Percentiles rank a stretch among this genome's conserved stretches.
Evolutionary conservation across 2,888 invertebrate species (phyloP).

Genomic region (Byasa hedistus): DNA sequence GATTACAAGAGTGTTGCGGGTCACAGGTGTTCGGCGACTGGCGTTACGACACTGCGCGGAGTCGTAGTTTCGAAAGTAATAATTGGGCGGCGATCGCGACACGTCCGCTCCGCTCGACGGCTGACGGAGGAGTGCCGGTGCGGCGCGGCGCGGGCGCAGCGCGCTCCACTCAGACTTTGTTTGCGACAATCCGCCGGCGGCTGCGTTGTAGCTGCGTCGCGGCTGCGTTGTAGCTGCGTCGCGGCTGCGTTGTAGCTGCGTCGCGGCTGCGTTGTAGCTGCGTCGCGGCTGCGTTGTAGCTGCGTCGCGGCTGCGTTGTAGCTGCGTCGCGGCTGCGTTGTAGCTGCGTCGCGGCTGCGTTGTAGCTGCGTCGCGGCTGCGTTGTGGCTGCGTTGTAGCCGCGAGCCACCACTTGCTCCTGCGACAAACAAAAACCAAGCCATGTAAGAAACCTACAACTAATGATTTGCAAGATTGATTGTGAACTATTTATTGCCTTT

Average conservation of each 20-base stretch:
- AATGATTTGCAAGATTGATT: not conserved
- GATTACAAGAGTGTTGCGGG: constrained; percentile 41
- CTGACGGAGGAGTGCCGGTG: constrained; percentile 56
- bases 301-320: no score
- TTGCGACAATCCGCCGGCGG: constrained; percentile 48
- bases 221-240: no score
- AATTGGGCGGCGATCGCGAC: constrained; percentile 37
- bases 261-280: no score
- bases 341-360: no score
- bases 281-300: no score
- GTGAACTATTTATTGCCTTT: not conserved
- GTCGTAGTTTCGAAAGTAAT: constrained; percentile 40
- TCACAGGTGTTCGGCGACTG: constrained; percentile 35
- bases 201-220: no score
- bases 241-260: no score
- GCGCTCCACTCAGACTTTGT: constrained; percentile 58
- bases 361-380: no score
- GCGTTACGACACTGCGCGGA: constrained; percentile 50
- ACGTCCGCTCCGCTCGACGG: constrained; percentile 50
- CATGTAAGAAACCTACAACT: constrained; percentile 13
- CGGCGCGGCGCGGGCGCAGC: constrained; percentile 32
- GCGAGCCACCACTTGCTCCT: constrained; percentile 40
- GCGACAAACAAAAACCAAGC: constrained; percentile 36
- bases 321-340: no score
- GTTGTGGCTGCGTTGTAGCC: no score